phyloP scores from a whole-genome alignment of 1,140 invertebrate species.

The Holcopasites calliopsidis region DNA sequence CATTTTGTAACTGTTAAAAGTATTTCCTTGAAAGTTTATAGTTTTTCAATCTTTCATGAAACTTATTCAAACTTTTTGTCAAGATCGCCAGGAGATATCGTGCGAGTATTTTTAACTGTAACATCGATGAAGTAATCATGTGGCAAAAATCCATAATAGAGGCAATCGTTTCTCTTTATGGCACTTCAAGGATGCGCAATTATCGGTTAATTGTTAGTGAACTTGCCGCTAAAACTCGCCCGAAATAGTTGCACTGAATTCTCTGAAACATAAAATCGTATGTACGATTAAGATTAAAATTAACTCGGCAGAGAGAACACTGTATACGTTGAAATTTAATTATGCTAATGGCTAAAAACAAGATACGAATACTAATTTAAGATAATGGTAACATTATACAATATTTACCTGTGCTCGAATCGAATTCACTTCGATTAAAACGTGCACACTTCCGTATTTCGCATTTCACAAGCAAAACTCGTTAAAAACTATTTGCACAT shows the following conservation, averaged over 20 bases:
- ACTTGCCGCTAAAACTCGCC: neutral
- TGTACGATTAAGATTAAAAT: neutral
- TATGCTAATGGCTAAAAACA: neutral
- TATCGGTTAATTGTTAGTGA: slow-evolving; percentile 40
- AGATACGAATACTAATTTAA: no score
- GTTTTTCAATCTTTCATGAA: neutral
- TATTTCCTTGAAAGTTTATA: no score
- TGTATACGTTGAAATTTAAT: neutral
- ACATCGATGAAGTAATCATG: slow-evolving; percentile 6
- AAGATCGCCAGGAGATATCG: neutral
- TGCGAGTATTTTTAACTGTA: slow-evolving; percentile 37
- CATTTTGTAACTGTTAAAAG: neutral
- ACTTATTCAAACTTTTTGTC: no score
- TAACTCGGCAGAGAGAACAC: no score
- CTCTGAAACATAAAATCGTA: slow-evolving; percentile 35
- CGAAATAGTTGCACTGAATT: slow-evolving; percentile 24
- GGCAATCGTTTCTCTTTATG: slow-evolving; percentile 41
- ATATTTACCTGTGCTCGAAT: slow-evolving; percentile 8
- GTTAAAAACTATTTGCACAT: no score
- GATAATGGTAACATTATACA: no score
- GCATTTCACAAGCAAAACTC: neutral
- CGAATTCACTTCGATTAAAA: neutral
- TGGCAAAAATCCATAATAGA: slow-evolving; percentile 30
- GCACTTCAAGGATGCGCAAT: slow-evolving; percentile 31
- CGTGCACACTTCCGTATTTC: no score